Base-by-base conservation (phyloP, 2,888 invertebrate species). In the Drosophila greeni region DNA sequence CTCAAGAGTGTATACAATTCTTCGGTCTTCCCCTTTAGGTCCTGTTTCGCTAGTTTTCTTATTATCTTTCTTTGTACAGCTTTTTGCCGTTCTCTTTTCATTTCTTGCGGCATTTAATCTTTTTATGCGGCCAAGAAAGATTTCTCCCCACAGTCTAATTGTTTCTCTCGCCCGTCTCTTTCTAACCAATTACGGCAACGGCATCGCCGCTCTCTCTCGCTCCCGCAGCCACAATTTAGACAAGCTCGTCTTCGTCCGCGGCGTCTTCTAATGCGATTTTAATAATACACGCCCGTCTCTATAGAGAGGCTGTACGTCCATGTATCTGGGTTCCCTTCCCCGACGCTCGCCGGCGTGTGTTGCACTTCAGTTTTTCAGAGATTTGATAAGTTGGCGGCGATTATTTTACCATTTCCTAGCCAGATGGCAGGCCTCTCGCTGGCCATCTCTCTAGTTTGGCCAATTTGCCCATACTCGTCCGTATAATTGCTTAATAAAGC, bases 201-300 rank as follows among this genome's bases (percentile, higher is more conserved):
- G 42, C 11, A 54, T 24, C 9, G 57, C 12, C 34, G 54, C 36
- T 36, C 48, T 48, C 39, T 29, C 9, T 66, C 42, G n/a, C 55
- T 48, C 48, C 29, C 29, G 34, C 60, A 48, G 67, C 67, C 33
- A 67, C 67, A 76, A 66, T 82, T 82, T 78, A 79, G 74, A 82
- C 75, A 66, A 82, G 82, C 59, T 70, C 66, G 66, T 75, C 65
- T 70, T 67, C 42, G 69, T 34, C 57, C 48, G 58, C 79, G 77
- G 77, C 79, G 74, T 84, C 86, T 85, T 87, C 87, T 88, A 88
- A 88, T 88, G 87, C 87, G 88, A 86, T 88, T 88, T 88, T 88
- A 88, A 88, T 88, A 88, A 88, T 86, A 85, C 88, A 82, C 87
- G 85, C 86, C 87, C 85, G 85, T 84, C 84, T 73, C 69, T 72